Evolutionary conservation across 2,113 vertebrate genomes (phyloP).

Genomic region (Notothenia rossii): DNA sequence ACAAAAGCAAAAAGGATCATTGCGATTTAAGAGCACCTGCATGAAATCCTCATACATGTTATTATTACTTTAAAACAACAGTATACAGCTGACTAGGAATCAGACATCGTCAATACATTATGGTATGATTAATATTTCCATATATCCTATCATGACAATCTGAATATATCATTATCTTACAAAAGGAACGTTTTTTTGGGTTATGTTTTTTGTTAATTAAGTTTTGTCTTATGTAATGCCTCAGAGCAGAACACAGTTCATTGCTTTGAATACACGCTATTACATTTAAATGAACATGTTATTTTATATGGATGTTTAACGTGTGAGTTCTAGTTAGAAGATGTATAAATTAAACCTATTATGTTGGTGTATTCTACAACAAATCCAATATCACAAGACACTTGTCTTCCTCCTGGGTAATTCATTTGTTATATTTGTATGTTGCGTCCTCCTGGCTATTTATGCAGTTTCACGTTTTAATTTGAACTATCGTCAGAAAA

Average conservation of each 20-base stretch:
- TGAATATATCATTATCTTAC: background rate
- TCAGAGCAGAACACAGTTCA: background rate
- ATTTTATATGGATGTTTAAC: background rate
- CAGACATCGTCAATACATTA: no score
- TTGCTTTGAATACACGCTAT: background rate
- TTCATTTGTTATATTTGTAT: background rate
- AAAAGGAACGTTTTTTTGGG: no score
- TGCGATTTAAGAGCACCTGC: background rate
- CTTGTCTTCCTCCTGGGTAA: background rate
- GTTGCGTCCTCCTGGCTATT: background rate
- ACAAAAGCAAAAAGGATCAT: background rate
- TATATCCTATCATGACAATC: background rate
- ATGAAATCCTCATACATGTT: background rate
- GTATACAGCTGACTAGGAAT: no score
- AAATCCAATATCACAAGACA: background rate
- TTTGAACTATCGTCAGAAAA: constrained; percentile 23
- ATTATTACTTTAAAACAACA: background rate
- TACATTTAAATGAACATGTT: background rate
- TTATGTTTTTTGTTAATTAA: background rate
- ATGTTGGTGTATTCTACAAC: background rate
- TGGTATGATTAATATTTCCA: background rate
- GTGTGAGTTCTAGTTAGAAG: background rate
- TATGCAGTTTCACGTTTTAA: constrained; percentile 24
- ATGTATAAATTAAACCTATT: background rate
- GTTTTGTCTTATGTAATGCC: background rate